Percentiles rank a stretch among this genome's conserved stretches.
Conservation (phyloP, 2,888 invertebrate species). For the Meteorus colon region DNA sequence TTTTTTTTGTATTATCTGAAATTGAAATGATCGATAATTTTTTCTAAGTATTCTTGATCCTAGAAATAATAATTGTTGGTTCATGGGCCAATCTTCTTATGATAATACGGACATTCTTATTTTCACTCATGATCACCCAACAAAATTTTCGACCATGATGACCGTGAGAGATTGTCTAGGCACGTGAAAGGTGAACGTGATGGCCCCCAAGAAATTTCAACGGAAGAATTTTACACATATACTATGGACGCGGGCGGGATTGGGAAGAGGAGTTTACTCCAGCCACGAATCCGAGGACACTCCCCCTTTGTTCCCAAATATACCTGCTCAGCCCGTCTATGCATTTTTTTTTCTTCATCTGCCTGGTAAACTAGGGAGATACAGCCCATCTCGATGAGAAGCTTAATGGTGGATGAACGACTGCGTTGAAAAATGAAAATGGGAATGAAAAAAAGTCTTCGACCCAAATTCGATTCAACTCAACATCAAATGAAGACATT, state of each 20-base stretch:
- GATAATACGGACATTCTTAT: constrained; percentile 21
- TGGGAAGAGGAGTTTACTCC: constrained; percentile 43
- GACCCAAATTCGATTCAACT: constrained; percentile 63
- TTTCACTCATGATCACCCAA: neutral
- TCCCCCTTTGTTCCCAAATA: constrained; percentile 61
- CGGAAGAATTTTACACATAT: constrained; percentile 48
- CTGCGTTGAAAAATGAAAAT: neutral
- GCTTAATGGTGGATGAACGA: constrained; percentile 56
- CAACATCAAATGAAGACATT: constrained; percentile 71
- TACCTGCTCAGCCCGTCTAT: constrained; percentile 51
- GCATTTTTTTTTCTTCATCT: neutral
- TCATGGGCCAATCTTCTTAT: neutral
- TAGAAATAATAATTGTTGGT: neutral
- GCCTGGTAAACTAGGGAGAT: constrained; percentile 26
- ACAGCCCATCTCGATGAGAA: constrained; percentile 57
- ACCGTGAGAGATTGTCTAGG: constrained; percentile 53
- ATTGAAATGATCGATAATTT: neutral
- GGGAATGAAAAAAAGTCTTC: constrained; percentile 52
- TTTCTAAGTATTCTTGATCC: neutral
- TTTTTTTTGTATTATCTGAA: neutral
- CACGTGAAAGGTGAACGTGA: constrained; percentile 51
- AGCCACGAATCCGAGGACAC: constrained; percentile 58
- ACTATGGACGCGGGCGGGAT: constrained; percentile 36
- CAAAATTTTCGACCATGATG: constrained; percentile 41
- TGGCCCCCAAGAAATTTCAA: constrained; percentile 45